These are phyloP conservation scores for Platichthys stellatus DNA, from an alignment of 2,113 vertebrate species.

Conservation along the genomic window DNA sequence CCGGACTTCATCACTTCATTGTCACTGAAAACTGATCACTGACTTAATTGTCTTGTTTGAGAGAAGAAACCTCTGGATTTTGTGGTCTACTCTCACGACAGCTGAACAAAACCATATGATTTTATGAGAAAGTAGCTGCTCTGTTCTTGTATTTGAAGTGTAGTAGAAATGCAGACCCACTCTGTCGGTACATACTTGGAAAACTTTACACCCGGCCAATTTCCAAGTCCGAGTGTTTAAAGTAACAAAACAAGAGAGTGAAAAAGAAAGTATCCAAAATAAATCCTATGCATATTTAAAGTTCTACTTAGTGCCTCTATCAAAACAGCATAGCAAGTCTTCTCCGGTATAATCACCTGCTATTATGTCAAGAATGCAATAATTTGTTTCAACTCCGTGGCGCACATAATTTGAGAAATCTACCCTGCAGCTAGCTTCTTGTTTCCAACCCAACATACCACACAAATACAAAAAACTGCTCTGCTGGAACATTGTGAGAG, in stretches of 20 bases:
- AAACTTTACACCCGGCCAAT: neutral
- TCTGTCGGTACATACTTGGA: neutral
- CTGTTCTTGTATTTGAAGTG: neutral
- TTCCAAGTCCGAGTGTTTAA: neutral
- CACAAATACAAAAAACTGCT: constrained; percentile 52
- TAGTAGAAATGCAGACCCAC: neutral
- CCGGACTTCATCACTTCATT: constrained; percentile 50
- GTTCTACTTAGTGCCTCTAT: neutral
- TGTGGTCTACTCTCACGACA: constrained; percentile 37
- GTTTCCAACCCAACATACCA: constrained; percentile 58
- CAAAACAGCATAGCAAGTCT: constrained; percentile 37
- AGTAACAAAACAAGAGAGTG: too few species aligned
- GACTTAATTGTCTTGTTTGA: constrained; percentile 40
- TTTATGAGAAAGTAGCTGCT: constrained; percentile 5
- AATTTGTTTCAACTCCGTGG: constrained; percentile 51
- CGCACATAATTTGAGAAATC: constrained; percentile 53
- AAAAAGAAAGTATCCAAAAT: neutral
- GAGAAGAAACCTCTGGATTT: constrained; percentile 32
- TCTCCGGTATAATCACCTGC: constrained; percentile 58
- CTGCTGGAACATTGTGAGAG: constrained; percentile 63
- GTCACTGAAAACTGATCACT: constrained; percentile 52
- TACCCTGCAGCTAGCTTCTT: constrained; percentile 58
- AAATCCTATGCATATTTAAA: constrained; percentile 6
- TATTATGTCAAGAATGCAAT: constrained; percentile 70
- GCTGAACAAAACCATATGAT: constrained; percentile 23